Percentiles rank a stretch among this genome's conserved stretches.
Evolutionary conservation across 2,888 invertebrate genomes (phyloP).

Genomic region (Andrena haemorrhoa): DNA sequence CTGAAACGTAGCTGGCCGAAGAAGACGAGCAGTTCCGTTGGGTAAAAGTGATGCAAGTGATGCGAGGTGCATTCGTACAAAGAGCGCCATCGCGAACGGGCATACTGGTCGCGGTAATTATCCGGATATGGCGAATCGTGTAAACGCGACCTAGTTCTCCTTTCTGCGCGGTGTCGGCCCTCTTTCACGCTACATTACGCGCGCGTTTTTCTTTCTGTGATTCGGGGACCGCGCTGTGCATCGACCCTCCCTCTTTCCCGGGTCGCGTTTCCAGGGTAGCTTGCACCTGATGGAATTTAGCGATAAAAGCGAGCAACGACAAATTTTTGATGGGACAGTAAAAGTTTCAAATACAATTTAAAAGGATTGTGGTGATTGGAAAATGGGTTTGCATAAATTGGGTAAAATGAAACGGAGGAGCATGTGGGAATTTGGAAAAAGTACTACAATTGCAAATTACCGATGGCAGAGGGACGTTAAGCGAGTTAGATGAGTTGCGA

Average conservation of each 20-base stretch:
- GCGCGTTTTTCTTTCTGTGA: slow-evolving; percentile 49
- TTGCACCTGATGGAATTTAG: background rate
- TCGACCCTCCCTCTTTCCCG: background rate
- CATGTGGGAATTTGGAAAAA: background rate
- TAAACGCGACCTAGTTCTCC: slow-evolving; percentile 75
- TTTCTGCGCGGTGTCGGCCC: slow-evolving; percentile 57
- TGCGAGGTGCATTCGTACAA: slow-evolving; percentile 56
- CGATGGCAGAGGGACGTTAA: too few species aligned
- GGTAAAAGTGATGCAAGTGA: slow-evolving; percentile 68
- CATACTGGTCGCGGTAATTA: slow-evolving; percentile 73
- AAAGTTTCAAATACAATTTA: background rate
- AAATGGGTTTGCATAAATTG: background rate
- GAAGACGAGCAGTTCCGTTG: slow-evolving; percentile 49
- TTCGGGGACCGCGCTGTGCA: background rate
- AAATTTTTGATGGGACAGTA: background rate
- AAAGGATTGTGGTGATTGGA: background rate
- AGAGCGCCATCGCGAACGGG: slow-evolving; percentile 53
- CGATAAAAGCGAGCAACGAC: background rate
- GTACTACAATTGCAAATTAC: too few species aligned
- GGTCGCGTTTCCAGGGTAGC: background rate
- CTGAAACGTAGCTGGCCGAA: slow-evolving; percentile 12
- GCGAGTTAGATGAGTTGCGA: too few species aligned
- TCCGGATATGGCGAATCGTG: slow-evolving; percentile 77
- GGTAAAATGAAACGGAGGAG: background rate
- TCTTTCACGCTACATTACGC: slow-evolving; percentile 63